A percentile compares a stretch with the other conserved stretches of the same genome.
Conservation (phyloP, 2,797 vertebrate genomes). For the Argentina silus region DNA sequence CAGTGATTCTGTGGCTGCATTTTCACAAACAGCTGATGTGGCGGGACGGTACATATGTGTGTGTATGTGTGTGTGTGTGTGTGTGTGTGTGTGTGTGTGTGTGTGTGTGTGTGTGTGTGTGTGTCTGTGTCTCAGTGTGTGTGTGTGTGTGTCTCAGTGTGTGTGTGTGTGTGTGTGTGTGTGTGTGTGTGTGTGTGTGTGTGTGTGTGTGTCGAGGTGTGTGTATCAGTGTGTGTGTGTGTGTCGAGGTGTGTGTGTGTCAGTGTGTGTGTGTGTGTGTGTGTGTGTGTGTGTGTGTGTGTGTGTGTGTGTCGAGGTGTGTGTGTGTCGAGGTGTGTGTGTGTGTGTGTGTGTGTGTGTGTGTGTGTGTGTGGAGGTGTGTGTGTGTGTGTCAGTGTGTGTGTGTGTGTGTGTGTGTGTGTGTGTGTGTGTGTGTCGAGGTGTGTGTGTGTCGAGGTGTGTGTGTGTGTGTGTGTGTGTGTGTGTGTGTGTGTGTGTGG, state of each 20-base stretch:
- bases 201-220: constrained; percentile 6
- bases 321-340: background rate
- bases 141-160: background rate
- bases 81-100: too few species aligned
- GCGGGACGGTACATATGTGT: background rate
- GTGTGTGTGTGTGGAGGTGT: too few species aligned
- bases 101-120: too few species aligned
- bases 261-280: background rate
- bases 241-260: background rate
- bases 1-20: background rate
- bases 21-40: constrained; percentile 19
- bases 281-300: background rate
- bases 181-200: background rate
- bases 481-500: background rate
- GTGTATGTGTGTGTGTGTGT: background rate
- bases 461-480: background rate
- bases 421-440: constrained; percentile 1
- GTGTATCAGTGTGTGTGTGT: too few species aligned
- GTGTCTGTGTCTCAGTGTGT: too few species aligned
- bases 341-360: too few species aligned
- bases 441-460: background rate
- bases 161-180: constrained; percentile 8
- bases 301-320: background rate
- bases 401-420: background rate
- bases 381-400: constrained; percentile 11